phyloP scores from a whole-genome alignment of 2,888 invertebrate genomes.

The Aphidius colemani region DNA sequence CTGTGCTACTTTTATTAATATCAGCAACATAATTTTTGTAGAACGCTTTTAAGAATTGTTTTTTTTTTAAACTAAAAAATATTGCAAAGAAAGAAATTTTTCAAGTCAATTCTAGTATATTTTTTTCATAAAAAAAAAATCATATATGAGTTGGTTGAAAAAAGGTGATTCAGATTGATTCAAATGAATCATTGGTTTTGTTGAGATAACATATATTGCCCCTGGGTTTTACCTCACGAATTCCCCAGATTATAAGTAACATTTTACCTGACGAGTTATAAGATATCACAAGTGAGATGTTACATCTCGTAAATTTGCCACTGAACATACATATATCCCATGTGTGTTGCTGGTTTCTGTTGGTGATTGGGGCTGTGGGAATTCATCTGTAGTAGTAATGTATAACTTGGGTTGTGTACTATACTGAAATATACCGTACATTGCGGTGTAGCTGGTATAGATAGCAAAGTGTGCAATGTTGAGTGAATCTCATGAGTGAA shows the following conservation, averaged over 20 bases:
- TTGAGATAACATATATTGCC: constrained; percentile 4
- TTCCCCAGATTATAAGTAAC: constrained; percentile 39
- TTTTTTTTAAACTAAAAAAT: too few relatives aligned
- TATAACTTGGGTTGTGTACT: constrained; percentile 9
- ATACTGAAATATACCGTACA: too few relatives aligned
- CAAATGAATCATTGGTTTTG: constrained; percentile 21
- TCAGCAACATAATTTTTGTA: too few relatives aligned
- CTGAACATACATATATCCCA: constrained; percentile 27
- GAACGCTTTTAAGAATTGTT: too few relatives aligned
- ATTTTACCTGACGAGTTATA: neutral
- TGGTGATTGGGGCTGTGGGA: constrained; percentile 53
- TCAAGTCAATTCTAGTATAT: too few relatives aligned
- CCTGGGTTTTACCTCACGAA: constrained; percentile 38
- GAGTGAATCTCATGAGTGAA: neutral
- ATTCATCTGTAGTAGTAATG: constrained; percentile 41
- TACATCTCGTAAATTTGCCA: constrained; percentile 52
- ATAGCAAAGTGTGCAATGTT: too few relatives aligned
- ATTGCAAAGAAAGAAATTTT: too few relatives aligned
- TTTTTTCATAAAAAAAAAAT: too few relatives aligned
- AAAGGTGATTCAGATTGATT: constrained; percentile 16
- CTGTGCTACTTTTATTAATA: too few relatives aligned
- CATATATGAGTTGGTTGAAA: too few relatives aligned
- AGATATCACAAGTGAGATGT: constrained; percentile 47
- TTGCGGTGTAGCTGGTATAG: too few relatives aligned
- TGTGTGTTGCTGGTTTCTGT: neutral